These are phyloP conservation scores for Anthophora plumipes DNA, from an alignment of 2,888 invertebrate genomes.

Conservation along the genomic window DNA sequence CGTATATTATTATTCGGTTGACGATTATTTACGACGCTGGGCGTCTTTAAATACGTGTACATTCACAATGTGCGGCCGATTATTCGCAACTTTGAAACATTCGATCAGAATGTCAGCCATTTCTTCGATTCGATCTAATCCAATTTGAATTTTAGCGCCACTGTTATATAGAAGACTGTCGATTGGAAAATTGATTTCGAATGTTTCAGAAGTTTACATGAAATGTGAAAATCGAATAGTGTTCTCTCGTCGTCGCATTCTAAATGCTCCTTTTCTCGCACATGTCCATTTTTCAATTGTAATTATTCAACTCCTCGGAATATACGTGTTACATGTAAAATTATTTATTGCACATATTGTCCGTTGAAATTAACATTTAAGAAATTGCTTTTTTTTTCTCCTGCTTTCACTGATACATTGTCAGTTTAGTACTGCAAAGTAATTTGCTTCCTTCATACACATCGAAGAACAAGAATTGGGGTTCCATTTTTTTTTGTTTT, in stretches of 20 bases:
- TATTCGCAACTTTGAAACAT: constrained; percentile 27
- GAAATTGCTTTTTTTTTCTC: constrained; percentile 9
- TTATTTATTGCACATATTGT: constrained; percentile 61
- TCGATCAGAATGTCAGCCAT: not conserved
- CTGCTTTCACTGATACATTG: not conserved
- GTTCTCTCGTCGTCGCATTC: not conserved
- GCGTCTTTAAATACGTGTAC: constrained; percentile 27
- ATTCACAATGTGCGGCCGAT: constrained; percentile 3
- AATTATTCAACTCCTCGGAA: constrained; percentile 21
- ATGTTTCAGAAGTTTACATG: constrained; percentile 9
- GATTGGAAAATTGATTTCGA: constrained; percentile 10
- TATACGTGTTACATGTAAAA: constrained; percentile 22
- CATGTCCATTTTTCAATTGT: constrained; percentile 20
- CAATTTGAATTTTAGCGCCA: not conserved
- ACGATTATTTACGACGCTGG: constrained; percentile 26
- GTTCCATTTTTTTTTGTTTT: constrained; percentile 27
- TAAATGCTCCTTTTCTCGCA: constrained; percentile 6
- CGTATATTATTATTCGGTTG: constrained; percentile 40
- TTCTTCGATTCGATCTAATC: not conserved
- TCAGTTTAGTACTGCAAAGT: constrained; percentile 5
- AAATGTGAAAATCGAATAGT: constrained; percentile 12
- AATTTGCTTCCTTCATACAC: constrained; percentile 11
- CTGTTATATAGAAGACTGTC: not conserved
- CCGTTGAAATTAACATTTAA: constrained; percentile 37
- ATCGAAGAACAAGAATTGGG: constrained; percentile 20